Evolutionary conservation across 1,140 invertebrate species (phyloP).

Genomic region (Yoshiicerus persimilis): DNA sequence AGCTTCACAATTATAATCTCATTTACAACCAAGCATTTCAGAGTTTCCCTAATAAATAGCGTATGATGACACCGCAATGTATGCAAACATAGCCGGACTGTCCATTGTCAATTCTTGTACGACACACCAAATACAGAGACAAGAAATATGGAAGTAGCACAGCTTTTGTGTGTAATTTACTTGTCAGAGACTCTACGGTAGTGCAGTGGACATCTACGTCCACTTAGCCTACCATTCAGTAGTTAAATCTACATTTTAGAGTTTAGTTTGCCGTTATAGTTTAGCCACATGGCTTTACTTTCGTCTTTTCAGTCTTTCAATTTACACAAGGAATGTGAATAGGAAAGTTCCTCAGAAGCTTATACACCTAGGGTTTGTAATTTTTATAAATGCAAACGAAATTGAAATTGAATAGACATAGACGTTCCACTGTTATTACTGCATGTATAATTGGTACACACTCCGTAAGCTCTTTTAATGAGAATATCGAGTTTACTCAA

Average conservation of each 20-base stretch:
- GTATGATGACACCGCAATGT: not conserved
- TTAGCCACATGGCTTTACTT: not conserved
- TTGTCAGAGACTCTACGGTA: not conserved
- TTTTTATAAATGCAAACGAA: not conserved
- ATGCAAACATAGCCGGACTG: not conserved
- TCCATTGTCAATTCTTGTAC: not conserved
- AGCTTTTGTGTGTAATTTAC: not conserved
- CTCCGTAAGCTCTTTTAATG: not conserved
- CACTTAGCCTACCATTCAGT: not conserved
- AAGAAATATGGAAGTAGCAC: not conserved
- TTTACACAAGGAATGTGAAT: not conserved
- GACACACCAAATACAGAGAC: not conserved
- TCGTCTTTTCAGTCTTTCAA: not conserved
- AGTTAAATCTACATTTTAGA: not conserved
- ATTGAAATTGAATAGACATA: not conserved
- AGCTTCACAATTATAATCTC: conserved; percentile 15
- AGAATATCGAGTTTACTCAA: not conserved
- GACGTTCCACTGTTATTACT: not conserved
- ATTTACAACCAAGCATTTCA: conserved; percentile 1
- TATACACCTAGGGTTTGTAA: not conserved
- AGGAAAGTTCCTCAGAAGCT: not conserved
- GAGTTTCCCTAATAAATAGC: conserved; percentile 14
- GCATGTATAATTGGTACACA: not conserved
- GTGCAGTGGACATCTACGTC: not conserved
- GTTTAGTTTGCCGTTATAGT: not conserved